phyloP scores from a whole-genome alignment of 2,113 vertebrate species.

The Dinomys branickii region DNA sequence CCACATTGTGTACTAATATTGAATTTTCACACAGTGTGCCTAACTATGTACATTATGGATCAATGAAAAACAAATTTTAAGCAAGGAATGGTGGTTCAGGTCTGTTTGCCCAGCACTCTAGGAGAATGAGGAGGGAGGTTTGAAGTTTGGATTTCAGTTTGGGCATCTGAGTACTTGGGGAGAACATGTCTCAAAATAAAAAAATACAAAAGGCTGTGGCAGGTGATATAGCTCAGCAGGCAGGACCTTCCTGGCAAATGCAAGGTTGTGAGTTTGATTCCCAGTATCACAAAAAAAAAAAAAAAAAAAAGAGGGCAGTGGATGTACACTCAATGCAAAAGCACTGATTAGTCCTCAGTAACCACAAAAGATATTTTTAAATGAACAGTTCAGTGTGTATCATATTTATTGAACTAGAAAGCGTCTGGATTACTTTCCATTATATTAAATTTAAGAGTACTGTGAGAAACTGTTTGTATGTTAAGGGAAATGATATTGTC shows the following conservation, averaged over 20 bases:
- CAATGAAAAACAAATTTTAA: background rate
- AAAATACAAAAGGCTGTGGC: background rate
- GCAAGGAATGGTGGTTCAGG: background rate
- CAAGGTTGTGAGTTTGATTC: too few relatives aligned
- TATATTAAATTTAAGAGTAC: too few relatives aligned
- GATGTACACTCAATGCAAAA: background rate
- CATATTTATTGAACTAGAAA: background rate
- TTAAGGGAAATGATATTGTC: background rate
- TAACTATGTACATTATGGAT: too few relatives aligned
- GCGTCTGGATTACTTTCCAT: background rate
- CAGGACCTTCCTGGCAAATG: too few relatives aligned
- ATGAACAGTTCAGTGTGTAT: background rate
- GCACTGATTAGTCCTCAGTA: background rate
- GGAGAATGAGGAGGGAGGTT: background rate
- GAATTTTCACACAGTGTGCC: too few relatives aligned
- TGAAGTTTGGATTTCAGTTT: background rate
- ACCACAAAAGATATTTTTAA: background rate
- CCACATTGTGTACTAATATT: too few relatives aligned
- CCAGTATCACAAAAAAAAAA: background rate
- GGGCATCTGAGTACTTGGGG: background rate
- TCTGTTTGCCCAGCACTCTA: background rate
- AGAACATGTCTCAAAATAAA: background rate
- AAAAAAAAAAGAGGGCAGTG: background rate
- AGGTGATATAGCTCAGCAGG: too few relatives aligned
- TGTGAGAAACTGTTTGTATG: background rate